Evolutionary conservation across 2,113 vertebrate species (phyloP).

Genomic region (Pterophyllum scalare): DNA sequence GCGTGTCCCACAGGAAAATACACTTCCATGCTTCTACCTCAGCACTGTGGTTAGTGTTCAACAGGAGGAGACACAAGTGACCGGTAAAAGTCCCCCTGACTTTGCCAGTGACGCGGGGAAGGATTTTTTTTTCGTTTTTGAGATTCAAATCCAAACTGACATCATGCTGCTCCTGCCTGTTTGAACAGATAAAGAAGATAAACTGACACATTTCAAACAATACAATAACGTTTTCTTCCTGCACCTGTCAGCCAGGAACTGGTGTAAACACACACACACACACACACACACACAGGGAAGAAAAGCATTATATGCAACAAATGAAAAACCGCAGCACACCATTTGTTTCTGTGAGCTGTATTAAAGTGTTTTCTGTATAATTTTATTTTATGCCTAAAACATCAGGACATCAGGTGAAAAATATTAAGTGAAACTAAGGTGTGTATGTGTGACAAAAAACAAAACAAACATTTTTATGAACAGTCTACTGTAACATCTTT

Average conservation of each 20-base stretch:
- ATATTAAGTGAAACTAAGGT: background rate
- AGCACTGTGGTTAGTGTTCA: background rate
- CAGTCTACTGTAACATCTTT: background rate
- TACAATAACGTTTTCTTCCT: background rate
- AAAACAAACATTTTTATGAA: background rate
- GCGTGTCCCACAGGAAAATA: background rate
- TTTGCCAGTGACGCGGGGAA: conserved; percentile 10
- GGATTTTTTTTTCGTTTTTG: conserved; percentile 6
- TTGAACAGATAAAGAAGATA: conserved; percentile 14
- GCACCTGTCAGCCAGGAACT: conserved; percentile 11
- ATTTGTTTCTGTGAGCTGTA: background rate
- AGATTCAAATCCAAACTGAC: conserved; percentile 68
- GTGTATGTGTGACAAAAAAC: no score
- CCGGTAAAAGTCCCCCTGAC: background rate
- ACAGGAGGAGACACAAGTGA: background rate
- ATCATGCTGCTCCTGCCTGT: conserved; percentile 52
- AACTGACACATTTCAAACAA: conserved; percentile 42
- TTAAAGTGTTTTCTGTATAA: background rate
- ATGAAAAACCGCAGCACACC: background rate
- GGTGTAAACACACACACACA: background rate
- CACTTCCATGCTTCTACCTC: background rate
- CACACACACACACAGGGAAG: background rate
- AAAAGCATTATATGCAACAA: background rate
- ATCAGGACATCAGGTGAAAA: background rate
- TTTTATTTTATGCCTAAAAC: no score